These are phyloP conservation scores for Nasonia giraulti DNA, from an alignment of 1,140 invertebrate genomes.

Conservation along the genomic window DNA sequence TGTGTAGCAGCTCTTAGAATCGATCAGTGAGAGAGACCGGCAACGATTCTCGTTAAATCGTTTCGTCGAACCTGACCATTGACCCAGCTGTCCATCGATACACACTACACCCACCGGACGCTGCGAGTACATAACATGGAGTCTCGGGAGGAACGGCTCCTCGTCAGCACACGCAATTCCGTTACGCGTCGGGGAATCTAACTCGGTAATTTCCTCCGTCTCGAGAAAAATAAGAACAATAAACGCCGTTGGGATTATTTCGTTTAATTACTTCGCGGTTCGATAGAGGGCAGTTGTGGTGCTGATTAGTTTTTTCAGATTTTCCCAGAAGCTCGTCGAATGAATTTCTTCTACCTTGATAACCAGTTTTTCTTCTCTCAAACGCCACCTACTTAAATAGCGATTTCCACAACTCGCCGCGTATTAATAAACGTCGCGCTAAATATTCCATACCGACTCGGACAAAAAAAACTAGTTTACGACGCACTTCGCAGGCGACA, in stretches of 20 bases:
- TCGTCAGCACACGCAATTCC: conserved; percentile 23
- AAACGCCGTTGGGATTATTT: too few relatives aligned
- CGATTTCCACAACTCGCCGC: neutral
- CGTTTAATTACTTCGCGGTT: too few relatives aligned
- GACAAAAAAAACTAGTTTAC: neutral
- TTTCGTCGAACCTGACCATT: conserved; percentile 49
- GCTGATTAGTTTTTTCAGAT: too few relatives aligned
- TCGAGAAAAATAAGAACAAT: conserved; percentile 11
- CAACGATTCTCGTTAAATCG: conserved; percentile 24
- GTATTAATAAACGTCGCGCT: conserved; percentile 12
- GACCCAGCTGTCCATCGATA: conserved; percentile 26
- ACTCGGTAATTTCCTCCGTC: conserved; percentile 39
- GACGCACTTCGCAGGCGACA: neutral
- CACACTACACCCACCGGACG: conserved; percentile 29
- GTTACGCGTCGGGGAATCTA: conserved; percentile 48
- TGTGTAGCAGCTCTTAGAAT: conserved; percentile 19
- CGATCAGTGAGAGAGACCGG: neutral
- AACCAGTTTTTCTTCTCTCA: too few relatives aligned
- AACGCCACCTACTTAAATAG: too few relatives aligned
- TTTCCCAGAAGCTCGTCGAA: too few relatives aligned
- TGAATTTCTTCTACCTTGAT: too few relatives aligned
- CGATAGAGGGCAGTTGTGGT: too few relatives aligned
- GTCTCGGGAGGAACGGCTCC: neutral
- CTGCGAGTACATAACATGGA: neutral
- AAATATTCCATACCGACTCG: neutral